Evolutionary conservation across 2,888 invertebrate genomes (phyloP).

Genomic region (Galeopsomyia nigrocyanea): DNA sequence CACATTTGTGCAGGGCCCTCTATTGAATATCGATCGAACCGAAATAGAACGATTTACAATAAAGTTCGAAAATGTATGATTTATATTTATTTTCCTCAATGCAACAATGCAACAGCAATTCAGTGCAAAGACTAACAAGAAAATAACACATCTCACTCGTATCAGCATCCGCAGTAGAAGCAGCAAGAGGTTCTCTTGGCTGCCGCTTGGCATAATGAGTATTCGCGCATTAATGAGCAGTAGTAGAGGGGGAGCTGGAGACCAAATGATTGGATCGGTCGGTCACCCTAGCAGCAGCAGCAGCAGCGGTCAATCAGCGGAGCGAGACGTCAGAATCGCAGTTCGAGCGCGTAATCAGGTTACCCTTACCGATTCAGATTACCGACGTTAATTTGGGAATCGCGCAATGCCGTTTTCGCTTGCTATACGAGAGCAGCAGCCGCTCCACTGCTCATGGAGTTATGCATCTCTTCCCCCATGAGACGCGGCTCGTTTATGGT

Average conservation of each 20-base stretch:
- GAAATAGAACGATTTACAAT: no score
- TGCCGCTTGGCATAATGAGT: slow-evolving; percentile 52
- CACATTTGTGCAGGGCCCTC: no score
- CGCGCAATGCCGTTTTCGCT: slow-evolving; percentile 62
- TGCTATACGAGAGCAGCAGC: slow-evolving; percentile 47
- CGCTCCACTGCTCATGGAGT: no score
- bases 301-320: slow-evolving; percentile 58
- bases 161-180: no score
- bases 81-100: no score
- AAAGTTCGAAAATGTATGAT: no score
- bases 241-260: slow-evolving; percentile 39
- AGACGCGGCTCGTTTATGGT: slow-evolving; percentile 40
- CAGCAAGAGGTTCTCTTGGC: no score
- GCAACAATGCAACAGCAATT: no score
- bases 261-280: slow-evolving; percentile 51
- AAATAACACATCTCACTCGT: no score
- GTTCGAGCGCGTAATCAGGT: slow-evolving; percentile 62
- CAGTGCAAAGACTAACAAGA: no score
- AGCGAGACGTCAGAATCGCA: slow-evolving; percentile 62
- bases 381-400: slow-evolving; percentile 66
- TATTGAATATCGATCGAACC: no score
- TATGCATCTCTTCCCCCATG: not conserved
- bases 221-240: slow-evolving; percentile 58
- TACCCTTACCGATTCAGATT: slow-evolving; percentile 63
- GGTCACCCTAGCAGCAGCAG: slow-evolving; percentile 45